Evolutionary conservation across 2,888 invertebrate genomes (phyloP).

Genomic region (Lamellibrachia columna): DNA sequence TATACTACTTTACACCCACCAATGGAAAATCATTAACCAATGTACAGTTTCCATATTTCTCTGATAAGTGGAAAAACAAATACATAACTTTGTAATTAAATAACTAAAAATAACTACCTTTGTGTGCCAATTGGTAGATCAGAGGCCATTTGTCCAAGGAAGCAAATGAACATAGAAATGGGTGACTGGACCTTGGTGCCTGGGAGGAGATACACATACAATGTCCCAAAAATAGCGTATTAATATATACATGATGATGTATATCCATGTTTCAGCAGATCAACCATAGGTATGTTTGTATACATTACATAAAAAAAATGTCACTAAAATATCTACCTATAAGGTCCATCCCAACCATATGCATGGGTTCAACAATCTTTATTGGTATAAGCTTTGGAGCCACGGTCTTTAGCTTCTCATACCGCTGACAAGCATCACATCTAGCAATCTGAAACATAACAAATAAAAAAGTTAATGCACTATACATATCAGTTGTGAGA

Average conservation of each 20-base stretch:
- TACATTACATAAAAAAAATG: not conserved
- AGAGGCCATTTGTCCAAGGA: not conserved
- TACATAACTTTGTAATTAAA: not conserved
- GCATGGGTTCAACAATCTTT: not conserved
- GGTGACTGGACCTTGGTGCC: not conserved
- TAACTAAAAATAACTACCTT: not conserved
- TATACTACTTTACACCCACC: not conserved
- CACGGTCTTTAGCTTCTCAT: not conserved
- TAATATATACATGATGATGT: too few relatives aligned
- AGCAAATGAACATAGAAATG: too few relatives aligned
- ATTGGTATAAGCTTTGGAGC: not conserved
- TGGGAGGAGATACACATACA: too few relatives aligned
- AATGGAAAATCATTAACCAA: too few relatives aligned
- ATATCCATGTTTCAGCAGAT: too few relatives aligned
- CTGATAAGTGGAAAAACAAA: too few relatives aligned
- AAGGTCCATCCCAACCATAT: not conserved
- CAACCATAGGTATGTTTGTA: not conserved
- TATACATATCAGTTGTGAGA: too few relatives aligned
- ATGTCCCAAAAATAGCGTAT: too few relatives aligned
- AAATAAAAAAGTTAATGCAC: not conserved
- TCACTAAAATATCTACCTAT: not conserved
- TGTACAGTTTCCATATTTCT: too few relatives aligned
- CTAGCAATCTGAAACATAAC: not conserved
- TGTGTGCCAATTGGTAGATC: not conserved
- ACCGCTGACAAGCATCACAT: not conserved